Evolutionary conservation across 2,797 vertebrate species (phyloP).

Genomic region (Danio aesculapii): DNA sequence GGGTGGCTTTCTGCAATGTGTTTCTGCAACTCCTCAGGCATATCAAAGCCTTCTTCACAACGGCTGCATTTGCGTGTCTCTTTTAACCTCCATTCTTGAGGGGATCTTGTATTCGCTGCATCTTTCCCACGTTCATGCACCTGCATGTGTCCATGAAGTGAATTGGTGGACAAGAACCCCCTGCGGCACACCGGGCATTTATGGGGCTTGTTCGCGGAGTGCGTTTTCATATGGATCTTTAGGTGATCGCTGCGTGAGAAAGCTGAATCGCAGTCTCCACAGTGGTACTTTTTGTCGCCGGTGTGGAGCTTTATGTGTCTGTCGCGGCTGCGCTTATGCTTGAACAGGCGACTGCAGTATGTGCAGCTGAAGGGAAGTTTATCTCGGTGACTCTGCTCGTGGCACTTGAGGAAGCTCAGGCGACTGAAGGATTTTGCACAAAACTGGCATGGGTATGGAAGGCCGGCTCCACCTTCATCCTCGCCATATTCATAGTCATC

Average conservation of each 20-base stretch:
- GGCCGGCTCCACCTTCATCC: constrained; percentile 93
- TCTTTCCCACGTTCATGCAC: constrained; percentile 96
- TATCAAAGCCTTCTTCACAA: constrained; percentile 98
- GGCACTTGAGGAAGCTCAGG: constrained; percentile 97
- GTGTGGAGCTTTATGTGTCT: constrained; percentile 98
- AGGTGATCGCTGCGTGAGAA: constrained; percentile 99
- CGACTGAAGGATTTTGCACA: constrained; percentile 99
- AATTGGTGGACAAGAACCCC: constrained; percentile 96
- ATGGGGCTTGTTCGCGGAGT: constrained; percentile 98
- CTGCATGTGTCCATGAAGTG: constrained; percentile 98
- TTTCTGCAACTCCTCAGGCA: constrained; percentile 96
- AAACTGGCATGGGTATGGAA: constrained; percentile 98
- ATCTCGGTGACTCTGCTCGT: constrained; percentile 98
- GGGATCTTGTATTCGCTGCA: constrained; percentile 84
- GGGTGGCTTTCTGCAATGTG: constrained; percentile 98
- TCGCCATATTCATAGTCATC: constrained; percentile 98
- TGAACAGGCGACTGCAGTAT: constrained; percentile 97
- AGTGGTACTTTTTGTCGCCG: constrained; percentile 98
- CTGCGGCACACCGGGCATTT: constrained; percentile 98
- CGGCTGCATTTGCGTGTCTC: constrained; percentile 97
- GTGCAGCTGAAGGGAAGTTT: constrained; percentile 98
- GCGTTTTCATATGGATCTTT: constrained; percentile 99
- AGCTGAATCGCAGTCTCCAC: constrained; percentile 94
- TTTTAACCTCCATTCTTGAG: constrained; percentile 94
- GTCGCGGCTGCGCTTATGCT: constrained; percentile 98